phyloP scores from a whole-genome alignment of 2,888 invertebrate genomes.

The Oxyscelio sp. region DNA sequence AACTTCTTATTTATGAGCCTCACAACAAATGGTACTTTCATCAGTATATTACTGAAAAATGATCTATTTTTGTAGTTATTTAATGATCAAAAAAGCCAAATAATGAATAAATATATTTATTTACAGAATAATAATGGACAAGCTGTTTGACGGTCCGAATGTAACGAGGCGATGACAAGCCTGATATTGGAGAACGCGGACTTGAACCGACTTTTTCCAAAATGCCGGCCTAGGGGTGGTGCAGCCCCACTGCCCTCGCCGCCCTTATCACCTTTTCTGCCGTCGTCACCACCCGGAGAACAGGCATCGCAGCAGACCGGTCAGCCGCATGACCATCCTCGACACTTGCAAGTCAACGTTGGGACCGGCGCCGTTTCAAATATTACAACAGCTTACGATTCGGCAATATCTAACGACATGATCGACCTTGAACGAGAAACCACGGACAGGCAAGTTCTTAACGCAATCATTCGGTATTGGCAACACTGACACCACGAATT shows the following conservation, averaged over 20 bases:
- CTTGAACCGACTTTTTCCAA: conserved; percentile 88
- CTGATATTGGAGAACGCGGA: conserved; percentile 88
- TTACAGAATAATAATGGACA: conserved; percentile 83
- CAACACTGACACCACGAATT: too few species aligned
- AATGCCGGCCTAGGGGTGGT: conserved; percentile 88
- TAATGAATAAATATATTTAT: too few species aligned
- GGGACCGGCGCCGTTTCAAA: conserved; percentile 78
- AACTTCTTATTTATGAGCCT: too few species aligned
- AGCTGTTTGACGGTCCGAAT: conserved; percentile 82
- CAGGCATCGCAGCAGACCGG: conserved; percentile 78
- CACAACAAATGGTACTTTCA: too few species aligned
- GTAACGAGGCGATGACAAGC: conserved; percentile 88
- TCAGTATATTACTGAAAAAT: too few species aligned
- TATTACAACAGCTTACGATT: conserved; percentile 78
- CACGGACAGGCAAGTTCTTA: conserved; percentile 86
- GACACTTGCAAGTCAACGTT: conserved; percentile 78
- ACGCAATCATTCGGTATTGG: neutral
- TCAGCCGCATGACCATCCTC: conserved; percentile 86
- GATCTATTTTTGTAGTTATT: too few species aligned
- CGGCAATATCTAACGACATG: conserved; percentile 84
- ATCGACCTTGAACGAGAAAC: conserved; percentile 88
- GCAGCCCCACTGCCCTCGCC: conserved; percentile 84
- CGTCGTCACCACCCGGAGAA: conserved; percentile 42
- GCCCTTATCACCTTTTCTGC: conserved; percentile 68
- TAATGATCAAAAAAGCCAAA: too few species aligned